Evolutionary conservation across 2,888 invertebrate genomes (phyloP).

Genomic region (Conomelus anceps): DNA sequence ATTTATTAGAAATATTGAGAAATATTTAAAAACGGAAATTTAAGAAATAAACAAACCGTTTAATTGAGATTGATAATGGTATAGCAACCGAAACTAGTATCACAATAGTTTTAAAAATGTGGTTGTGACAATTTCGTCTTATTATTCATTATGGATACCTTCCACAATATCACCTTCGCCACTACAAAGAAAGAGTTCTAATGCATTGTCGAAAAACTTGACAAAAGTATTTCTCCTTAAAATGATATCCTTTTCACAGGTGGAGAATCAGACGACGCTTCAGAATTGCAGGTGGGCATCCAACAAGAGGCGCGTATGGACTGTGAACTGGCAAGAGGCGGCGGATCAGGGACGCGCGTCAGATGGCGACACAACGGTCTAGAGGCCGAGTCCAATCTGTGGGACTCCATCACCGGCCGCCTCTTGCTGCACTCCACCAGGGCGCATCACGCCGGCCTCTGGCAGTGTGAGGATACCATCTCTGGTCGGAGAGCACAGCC

Average conservation of each 20-base stretch:
- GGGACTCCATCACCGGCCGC: slow-evolving; percentile 44
- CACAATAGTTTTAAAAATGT: too few species aligned
- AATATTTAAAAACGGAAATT: too few species aligned
- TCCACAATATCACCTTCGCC: too few species aligned
- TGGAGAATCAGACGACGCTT: slow-evolving; percentile 28
- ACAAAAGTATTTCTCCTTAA: too few species aligned
- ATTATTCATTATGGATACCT: too few species aligned
- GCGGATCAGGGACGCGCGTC: slow-evolving; percentile 12
- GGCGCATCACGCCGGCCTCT: slow-evolving; percentile 61
- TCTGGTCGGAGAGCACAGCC: slow-evolving; percentile 51
- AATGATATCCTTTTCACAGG: slow-evolving; percentile 17
- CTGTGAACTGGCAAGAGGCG: slow-evolving; percentile 24
- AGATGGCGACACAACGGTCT: slow-evolving; percentile 35
- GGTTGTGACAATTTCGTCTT: too few species aligned
- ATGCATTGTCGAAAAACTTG: too few species aligned
- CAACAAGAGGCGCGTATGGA: slow-evolving; percentile 31
- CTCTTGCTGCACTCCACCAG: slow-evolving; percentile 52
- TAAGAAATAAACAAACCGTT: too few species aligned
- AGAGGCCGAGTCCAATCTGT: slow-evolving; percentile 39
- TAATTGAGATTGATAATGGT: too few species aligned
- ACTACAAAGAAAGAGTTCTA: too few species aligned
- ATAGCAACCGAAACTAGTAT: too few species aligned
- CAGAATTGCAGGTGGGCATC: slow-evolving; percentile 30
- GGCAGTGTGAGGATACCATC: slow-evolving; percentile 62
- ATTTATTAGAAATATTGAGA: too few species aligned